Evolutionary conservation across 1,140 invertebrate genomes (phyloP), one percentile per base, ranked within the genome.

Genomic region (Macrocentrus cingulum): DNA sequence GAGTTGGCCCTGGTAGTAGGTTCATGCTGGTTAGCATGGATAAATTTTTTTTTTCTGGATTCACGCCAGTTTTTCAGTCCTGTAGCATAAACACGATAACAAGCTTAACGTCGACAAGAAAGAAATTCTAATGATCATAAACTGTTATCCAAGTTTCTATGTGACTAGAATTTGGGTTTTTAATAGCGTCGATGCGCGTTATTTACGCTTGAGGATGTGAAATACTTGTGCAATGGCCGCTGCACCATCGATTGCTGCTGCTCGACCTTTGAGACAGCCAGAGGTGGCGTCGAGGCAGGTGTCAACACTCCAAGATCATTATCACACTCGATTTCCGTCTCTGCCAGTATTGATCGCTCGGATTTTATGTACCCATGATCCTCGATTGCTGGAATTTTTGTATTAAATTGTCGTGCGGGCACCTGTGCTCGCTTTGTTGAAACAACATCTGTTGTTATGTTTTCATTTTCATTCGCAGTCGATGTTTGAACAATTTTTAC

Each of bases 231-330:
- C 45, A 65, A 45, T 22, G 64, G 39, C 39, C 75, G 51, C 13
- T 56, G 32, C 16, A 57, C 7, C 1, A 8, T 41, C 19, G 13
- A 48, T 39, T 59, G 45, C n/a, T 62, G 37, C n/a, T 56, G 55
- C 4, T 66, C 68, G n/a, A 37, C 37, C 56, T 67, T 66, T 8
- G 29, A 23, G 2, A 56, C 23, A 13, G 56, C 23, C 16, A 66
- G 39, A 13, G 68, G 77, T 60, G 83, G 82, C 25, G 82, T 82
- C 2, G 82, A 77, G 25, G 80, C 81, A 16, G 82, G 82, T 2
- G 82, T 83, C 2, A 84, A 62, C 55, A 83, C 77, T 39, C 81
- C 81, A 13, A 83, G 67, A 55, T 63, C 57, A 37, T 66, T 59
- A 6, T 76, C 67, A 56, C 56, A 68, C 29, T 69, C 65, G 9